phyloP scores from a whole-genome alignment of 1,140 invertebrate genomes.

The Berghia stephanieae region DNA sequence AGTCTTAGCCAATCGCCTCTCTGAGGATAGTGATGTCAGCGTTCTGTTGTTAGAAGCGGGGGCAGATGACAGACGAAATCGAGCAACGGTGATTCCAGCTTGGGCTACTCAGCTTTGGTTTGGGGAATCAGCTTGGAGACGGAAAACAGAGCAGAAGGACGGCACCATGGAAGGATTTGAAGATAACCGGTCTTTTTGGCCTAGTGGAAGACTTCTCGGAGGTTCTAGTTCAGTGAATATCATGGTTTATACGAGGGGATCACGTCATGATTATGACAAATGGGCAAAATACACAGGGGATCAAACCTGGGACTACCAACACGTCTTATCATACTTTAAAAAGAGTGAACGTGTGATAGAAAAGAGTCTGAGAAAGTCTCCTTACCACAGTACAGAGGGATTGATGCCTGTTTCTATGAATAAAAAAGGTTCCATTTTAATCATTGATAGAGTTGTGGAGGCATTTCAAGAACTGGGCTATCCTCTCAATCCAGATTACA shows the following conservation, averaged over 20 bases:
- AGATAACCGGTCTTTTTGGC: neutral
- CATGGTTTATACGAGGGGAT: slow-evolving; percentile 73
- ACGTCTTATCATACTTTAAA: slow-evolving; percentile 89
- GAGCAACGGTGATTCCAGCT: neutral
- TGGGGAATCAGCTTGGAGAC: neutral
- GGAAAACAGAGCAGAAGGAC: neutral
- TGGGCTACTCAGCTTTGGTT: neutral
- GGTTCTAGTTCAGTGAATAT: slow-evolving; percentile 28
- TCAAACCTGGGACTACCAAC: slow-evolving; percentile 86
- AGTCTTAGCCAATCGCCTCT: slow-evolving; percentile 33
- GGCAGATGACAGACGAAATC: slow-evolving; percentile 15
- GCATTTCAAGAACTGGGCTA: slow-evolving; percentile 8
- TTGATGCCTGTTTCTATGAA: neutral
- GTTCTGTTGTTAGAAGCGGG: slow-evolving; percentile 34
- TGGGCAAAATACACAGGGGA: slow-evolving; percentile 87
- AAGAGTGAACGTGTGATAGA: slow-evolving; percentile 78
- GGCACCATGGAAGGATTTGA: neutral
- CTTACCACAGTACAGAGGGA: neutral
- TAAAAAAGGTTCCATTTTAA: neutral
- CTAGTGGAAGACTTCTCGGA: slow-evolving; percentile 26
- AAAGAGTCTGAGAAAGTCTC: neutral
- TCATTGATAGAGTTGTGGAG: neutral
- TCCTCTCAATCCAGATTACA: slow-evolving; percentile 6
- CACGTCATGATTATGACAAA: slow-evolving; percentile 87
- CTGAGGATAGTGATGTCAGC: slow-evolving; percentile 22